Base-by-base conservation (phyloP, 2,888 invertebrate species). In the Neoascia interrupta region DNA sequence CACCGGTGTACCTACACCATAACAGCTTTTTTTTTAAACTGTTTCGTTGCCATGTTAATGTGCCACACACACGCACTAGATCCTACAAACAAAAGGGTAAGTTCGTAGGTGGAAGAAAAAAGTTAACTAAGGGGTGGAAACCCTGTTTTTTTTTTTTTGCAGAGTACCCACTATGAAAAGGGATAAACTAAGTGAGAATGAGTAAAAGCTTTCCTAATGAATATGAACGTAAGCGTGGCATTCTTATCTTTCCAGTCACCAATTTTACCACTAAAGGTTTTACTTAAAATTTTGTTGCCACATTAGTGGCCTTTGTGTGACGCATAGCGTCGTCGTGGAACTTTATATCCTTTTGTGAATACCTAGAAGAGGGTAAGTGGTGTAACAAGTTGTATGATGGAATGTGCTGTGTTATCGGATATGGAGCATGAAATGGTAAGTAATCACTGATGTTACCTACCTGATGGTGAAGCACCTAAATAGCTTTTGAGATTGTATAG, bases 201-300 rank as follows among this genome's bases (percentile, higher is more conserved):
- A 70, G 75, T 70, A 76, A 76, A 70, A 70, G 75, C 69, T 76
- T 76, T 76, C 64, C 39, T 76, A 76, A 76, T 76, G 75, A 76
- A 64, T 70, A 34, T 45, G 51, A 76, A 70, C 69, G 58, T 64
- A 70, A 76, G 75, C 75, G 64, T 34, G 51, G 63, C 53, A 69
- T 63, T 64, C 63, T 70, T 76, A 47, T 76, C 75, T 43, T 63
- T 41, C 31, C 36, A 64, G 56, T 63, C 47, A 39, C 36, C 47
- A 60, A 54, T 68, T 69, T 58, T 31, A 51, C 63, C 23, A 34
- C 63, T 69, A 56, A 63, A 63, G 61, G 54, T 63, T 69, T 69
- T 49, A 63, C 75, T 63, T 63, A 61, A 68, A 75, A 61, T n/a
- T n/a, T n/a, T n/a, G n/a, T n/a, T n/a, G n/a, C n/a, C n/a, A n/a